Evolutionary conservation across 2,113 vertebrate species (phyloP), one percentile per base, ranked within the genome.

Genomic region (Speoplatyrhinus poulsoni): DNA sequence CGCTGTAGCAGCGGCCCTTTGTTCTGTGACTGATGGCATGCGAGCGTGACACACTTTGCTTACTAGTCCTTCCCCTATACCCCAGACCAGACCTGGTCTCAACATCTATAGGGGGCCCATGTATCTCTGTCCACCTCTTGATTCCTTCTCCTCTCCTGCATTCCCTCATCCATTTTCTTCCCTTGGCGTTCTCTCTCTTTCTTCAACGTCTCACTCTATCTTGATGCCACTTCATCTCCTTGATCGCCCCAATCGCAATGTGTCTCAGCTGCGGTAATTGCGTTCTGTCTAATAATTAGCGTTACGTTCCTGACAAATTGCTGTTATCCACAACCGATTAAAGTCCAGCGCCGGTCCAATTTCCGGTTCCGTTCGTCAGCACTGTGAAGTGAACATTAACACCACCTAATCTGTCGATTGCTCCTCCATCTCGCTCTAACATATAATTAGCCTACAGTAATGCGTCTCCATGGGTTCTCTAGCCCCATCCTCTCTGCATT

Each of bases 21-120:
- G 80, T 89, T 85, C 82, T 70, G 12, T 84, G 82, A 85, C 76
- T 85, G 84, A 82, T 85, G 73, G 59, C 2, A 26, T 26, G 26
- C 57, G n/a, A 50, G 58, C 16, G 46, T 85, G 80, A 75, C 78
- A 77, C 76, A 73, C 65, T 67, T 72, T 73, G 54, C 78, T 69
- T 67, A 65, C 60, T 71, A 73, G 75, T 79, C 70, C 71, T 67
- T 12, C 46, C 36, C 36, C 36, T 41, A 41, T 41, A 8, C 36
- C 36, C 70, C 75, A 47, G 4, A 26, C 26, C 26, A n/a, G 67
- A 52, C 70, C 60, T 49, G 55, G 73, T 79, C 73, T 60, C 78
- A n/a, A 36, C 75, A 83, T 79, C 81, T 79, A 60, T 58, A 73
- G 7, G 36, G 36, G 36, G 36, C 36, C 36, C 26, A 26, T 26